These are phyloP conservation scores for Drosophila pallidifrons DNA, from an alignment of 1,140 invertebrate species.

Conservation along the genomic window DNA sequence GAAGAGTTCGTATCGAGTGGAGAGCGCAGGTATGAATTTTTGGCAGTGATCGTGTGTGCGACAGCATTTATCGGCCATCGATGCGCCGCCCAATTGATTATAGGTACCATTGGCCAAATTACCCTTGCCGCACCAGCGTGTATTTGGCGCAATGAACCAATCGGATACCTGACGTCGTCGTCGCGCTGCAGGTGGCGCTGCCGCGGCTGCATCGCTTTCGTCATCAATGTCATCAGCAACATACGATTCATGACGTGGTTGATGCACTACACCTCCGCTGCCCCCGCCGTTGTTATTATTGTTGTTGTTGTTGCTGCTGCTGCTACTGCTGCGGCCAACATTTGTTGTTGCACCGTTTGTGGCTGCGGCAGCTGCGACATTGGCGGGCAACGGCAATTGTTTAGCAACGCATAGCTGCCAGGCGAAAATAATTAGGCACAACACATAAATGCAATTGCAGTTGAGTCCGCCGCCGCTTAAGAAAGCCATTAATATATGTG, in stretches of 20 bases:
- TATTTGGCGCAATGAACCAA: slow-evolving; percentile 90
- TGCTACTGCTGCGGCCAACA: slow-evolving; percentile 9
- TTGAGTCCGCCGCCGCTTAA: slow-evolving; percentile 6
- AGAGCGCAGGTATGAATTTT: slow-evolving; percentile 89
- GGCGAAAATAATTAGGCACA: slow-evolving; percentile 46
- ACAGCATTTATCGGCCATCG: slow-evolving; percentile 91
- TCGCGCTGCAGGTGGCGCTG: slow-evolving; percentile 45
- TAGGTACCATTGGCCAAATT: slow-evolving; percentile 87
- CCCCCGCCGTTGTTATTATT: background rate
- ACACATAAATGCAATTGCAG: slow-evolving; percentile 42
- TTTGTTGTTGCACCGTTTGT: slow-evolving; percentile 33
- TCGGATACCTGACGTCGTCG: slow-evolving; percentile 86
- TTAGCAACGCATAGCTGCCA: slow-evolving; percentile 58
- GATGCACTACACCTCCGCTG: slow-evolving; percentile 16
- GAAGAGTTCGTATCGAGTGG: slow-evolving; percentile 89
- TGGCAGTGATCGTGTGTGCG: slow-evolving; percentile 91
- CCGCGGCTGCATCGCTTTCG: slow-evolving; percentile 19
- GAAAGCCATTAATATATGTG: slow-evolving; percentile 29
- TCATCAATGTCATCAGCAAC: slow-evolving; percentile 38
- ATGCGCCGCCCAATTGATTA: slow-evolving; percentile 90
- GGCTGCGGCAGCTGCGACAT: slow-evolving; percentile 41
- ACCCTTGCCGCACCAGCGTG: slow-evolving; percentile 94
- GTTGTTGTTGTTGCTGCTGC: slow-evolving; percentile 4
- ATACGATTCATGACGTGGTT: slow-evolving; percentile 69
- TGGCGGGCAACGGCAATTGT: slow-evolving; percentile 55